phyloP scores from a whole-genome alignment of 1,140 invertebrate species.

The Manduca sexta region DNA sequence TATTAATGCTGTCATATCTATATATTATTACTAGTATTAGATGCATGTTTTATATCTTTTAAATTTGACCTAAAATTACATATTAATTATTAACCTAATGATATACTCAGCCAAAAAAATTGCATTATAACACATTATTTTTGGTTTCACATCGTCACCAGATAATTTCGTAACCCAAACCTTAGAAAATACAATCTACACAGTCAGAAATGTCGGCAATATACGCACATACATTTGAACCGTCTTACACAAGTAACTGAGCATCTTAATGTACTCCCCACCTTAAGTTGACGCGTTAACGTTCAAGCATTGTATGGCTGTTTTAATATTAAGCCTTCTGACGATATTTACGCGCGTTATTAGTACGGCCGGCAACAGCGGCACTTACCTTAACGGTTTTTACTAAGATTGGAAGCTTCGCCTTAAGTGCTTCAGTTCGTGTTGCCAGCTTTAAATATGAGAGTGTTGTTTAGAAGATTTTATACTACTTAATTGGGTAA shows the following conservation, averaged over 20 bases:
- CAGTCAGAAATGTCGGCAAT: too few species aligned
- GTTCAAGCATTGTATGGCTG: conserved; percentile 33
- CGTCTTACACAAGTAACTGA: too few species aligned
- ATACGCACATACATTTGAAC: too few species aligned
- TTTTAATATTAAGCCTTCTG: conserved; percentile 50
- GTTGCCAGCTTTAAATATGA: neutral
- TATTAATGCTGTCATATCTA: too few species aligned
- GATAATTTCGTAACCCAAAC: too few species aligned
- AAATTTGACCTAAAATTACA: neutral
- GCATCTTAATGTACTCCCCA: conserved; percentile 11
- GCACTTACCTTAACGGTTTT: conserved; percentile 39
- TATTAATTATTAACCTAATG: too few species aligned
- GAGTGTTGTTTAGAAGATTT: conserved; percentile 3
- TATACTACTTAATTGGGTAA: neutral
- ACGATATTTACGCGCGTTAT: conserved; percentile 44
- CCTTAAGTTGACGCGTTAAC: conserved; percentile 25
- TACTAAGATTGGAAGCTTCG: conserved; percentile 30
- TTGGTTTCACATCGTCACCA: too few species aligned
- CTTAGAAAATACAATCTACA: too few species aligned
- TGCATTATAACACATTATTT: too few species aligned
- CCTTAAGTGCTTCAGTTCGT: conserved; percentile 5
- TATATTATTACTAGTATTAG: neutral
- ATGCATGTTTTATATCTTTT: neutral
- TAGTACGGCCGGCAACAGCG: conserved; percentile 32
- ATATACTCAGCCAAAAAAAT: too few species aligned